Evolutionary conservation across 2,113 vertebrate species (phyloP).

Genomic region (Cyanoramphus novaezelandiae): DNA sequence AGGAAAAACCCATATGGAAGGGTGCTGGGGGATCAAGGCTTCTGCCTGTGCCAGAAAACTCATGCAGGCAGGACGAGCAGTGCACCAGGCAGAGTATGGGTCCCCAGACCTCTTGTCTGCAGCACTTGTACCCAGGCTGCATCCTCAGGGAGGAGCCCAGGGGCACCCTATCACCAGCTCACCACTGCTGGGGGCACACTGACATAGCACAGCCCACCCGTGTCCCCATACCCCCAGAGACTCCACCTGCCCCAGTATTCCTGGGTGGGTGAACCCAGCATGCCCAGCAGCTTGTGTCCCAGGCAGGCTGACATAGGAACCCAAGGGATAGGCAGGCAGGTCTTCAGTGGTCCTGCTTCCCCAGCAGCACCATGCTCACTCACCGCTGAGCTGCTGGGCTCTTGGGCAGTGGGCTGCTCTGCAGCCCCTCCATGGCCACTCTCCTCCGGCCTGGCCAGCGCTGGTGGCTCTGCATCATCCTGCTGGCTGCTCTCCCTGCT

Average conservation of each 20-base stretch:
- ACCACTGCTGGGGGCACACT: fast-evolving
- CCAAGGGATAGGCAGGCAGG: not conserved
- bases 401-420: not conserved
- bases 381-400: not conserved
- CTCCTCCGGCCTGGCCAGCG: not conserved
- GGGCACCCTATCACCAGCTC: not conserved
- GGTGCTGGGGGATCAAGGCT: not conserved
- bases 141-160: not conserved
- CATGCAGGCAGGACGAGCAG: not conserved
- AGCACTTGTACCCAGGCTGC: not conserved
- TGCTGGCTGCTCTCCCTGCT: not conserved
- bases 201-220: not conserved
- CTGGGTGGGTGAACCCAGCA: fast-evolving
- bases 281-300: not conserved
- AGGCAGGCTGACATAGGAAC: not conserved
- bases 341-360: not conserved
- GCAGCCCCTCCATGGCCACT: fast-evolving
- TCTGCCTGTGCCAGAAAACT: not conserved
- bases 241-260: not conserved
- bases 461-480: not conserved
- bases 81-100: fast-evolving
- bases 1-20: not conserved
- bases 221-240: not conserved
- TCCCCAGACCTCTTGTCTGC: not conserved
- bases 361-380: slow-evolving; percentile 28